Conservation (phyloP, 2,888 invertebrate species). For the Eutolmus rufibarbis region DNA sequence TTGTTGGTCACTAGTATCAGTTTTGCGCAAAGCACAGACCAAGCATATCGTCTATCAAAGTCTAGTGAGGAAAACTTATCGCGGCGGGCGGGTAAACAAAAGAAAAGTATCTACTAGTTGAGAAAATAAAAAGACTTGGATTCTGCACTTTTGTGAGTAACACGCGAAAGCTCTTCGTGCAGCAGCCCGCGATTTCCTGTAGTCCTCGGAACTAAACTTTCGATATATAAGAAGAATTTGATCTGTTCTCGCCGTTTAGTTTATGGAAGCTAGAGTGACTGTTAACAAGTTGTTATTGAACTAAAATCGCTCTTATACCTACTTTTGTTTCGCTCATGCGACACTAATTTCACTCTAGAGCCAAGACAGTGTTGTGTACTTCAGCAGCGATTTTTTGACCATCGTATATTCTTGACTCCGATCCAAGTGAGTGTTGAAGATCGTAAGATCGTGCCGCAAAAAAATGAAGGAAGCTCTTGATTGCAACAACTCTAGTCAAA, state of each 20-base stretch:
- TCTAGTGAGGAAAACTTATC: not conserved
- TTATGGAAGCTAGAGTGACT: constrained; percentile 43
- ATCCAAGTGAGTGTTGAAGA: not conserved
- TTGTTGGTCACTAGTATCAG: not conserved
- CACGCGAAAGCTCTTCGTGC: constrained; percentile 20
- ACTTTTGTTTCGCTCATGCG: not conserved
- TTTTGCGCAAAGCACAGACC: not conserved
- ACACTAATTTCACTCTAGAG: not conserved
- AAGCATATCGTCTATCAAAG: not conserved
- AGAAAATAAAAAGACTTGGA: not conserved
- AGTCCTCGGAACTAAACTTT: constrained; percentile 48
- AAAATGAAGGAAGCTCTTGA: constrained; percentile 16
- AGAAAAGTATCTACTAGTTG: not conserved
- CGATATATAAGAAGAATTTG: constrained; percentile 46
- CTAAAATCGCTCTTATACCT: not conserved
- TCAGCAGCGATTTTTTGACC: not conserved
- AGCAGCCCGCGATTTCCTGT: constrained; percentile 44
- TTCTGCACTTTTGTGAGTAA: constrained; percentile 7
- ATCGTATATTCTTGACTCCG: not conserved
- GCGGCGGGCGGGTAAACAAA: not conserved
- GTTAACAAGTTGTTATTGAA: constrained; percentile 38
- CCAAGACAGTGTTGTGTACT: not conserved
- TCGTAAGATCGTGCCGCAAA: not conserved
- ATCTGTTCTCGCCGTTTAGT: constrained; percentile 45
- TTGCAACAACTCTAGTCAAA: constrained; percentile 7